Conservation (phyloP, 2,113 vertebrate species). For the Lepus timidus region DNA sequence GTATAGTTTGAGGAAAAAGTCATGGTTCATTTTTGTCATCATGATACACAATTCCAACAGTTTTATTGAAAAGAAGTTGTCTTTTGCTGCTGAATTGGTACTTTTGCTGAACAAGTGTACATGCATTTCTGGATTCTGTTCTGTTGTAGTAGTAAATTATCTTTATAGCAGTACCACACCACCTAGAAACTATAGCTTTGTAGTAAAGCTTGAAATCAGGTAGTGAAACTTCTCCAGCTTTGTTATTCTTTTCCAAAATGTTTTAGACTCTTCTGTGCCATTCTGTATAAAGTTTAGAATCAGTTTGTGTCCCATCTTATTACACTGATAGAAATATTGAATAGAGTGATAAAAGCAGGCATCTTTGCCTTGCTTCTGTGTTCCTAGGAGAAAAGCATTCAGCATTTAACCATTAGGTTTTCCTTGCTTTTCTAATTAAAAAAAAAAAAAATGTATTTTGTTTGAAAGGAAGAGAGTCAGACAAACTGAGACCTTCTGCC, state of each 20-base stretch:
- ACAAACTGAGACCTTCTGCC: no score
- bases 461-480: no score
- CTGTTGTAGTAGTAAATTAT: not conserved
- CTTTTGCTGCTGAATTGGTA: not conserved
- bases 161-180: not conserved
- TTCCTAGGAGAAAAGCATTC: conserved; percentile 20
- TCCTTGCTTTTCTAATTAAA: not conserved
- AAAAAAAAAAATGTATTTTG: no score
- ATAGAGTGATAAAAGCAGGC: not conserved
- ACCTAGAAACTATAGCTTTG: not conserved
- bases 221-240: not conserved
- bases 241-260: conserved; percentile 43
- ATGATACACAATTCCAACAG: not conserved
- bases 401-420: conserved; percentile 35
- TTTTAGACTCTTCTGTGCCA: not conserved
- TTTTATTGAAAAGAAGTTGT: not conserved
- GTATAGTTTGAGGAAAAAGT: not conserved
- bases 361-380: not conserved
- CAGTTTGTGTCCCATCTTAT: not conserved
- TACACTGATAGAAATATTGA: conserved; percentile 29
- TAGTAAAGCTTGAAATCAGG: conserved; percentile 42
- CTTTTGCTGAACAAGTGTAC: not conserved
- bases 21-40: not conserved
- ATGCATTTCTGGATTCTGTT: conserved; percentile 6
- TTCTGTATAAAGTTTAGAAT: conserved; percentile 46